A percentile compares a stretch with the other conserved stretches of the same genome.
These are phyloP conservation scores for Tarsius wallacei DNA, from an alignment of 2,797 vertebrate genomes.

Conservation along the genomic window DNA sequence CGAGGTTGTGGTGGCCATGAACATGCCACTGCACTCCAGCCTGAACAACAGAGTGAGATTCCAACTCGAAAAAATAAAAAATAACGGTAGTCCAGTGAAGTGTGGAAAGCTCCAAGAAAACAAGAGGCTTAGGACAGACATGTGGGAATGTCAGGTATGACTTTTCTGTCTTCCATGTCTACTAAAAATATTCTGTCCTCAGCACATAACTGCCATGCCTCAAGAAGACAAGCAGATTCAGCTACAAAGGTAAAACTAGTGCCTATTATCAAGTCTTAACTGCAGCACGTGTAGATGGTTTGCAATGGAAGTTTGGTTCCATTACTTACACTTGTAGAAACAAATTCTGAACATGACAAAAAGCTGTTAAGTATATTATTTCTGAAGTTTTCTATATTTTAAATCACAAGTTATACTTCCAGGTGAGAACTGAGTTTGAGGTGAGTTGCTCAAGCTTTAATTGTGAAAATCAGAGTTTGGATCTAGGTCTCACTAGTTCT, in stretches of 20 bases:
- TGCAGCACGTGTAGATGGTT: not conserved
- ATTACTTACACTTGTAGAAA: not conserved
- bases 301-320: not conserved
- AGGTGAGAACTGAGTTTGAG: not conserved
- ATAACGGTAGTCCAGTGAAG: not conserved
- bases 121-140: not conserved
- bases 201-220: not conserved
- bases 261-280: not conserved
- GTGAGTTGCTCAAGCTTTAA: not conserved
- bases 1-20: too few species aligned
- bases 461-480: not conserved
- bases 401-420: not conserved
- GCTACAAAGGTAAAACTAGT: fast-evolving
- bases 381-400: not conserved
- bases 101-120: not conserved
- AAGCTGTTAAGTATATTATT: not conserved
- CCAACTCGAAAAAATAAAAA: too few species aligned
- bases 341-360: not conserved
- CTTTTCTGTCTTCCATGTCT: not conserved
- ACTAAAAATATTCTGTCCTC: not conserved
- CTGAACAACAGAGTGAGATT: too few species aligned
- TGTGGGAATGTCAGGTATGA: not conserved
- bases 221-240: not conserved
- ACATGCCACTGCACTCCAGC: too few species aligned
- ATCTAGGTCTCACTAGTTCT: not conserved